These are phyloP conservation scores for Pelmatolapia mariae DNA, from an alignment of 2,113 vertebrate species.

Conservation along the genomic window DNA sequence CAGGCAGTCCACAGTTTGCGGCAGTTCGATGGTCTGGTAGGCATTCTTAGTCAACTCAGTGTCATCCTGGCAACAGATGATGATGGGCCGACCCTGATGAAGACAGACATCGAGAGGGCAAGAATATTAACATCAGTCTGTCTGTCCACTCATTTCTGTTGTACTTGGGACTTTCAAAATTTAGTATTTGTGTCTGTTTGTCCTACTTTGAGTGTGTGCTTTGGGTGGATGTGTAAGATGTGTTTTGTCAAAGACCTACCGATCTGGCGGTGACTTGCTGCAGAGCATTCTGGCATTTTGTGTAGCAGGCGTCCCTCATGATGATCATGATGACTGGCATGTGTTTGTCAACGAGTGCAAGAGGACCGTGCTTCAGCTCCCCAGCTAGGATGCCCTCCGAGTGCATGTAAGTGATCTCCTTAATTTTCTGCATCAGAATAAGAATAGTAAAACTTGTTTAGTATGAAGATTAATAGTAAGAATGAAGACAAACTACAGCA, in stretches of 20 bases:
- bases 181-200: not conserved
- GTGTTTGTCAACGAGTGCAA: slow-evolving; percentile 89
- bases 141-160: not conserved
- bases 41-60: slow-evolving; percentile 81
- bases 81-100: slow-evolving; percentile 88
- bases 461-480: not conserved
- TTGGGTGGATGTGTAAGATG: not conserved
- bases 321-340: slow-evolving; percentile 98
- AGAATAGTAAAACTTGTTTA: not conserved
- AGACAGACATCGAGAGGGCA: not conserved
- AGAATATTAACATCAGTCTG: not conserved
- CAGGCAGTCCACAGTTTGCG: slow-evolving; percentile 90
- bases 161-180: not conserved
- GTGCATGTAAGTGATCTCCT: slow-evolving; percentile 99
- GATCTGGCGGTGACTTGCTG: slow-evolving; percentile 91
- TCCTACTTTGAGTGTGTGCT: not conserved
- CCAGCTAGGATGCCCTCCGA: slow-evolving; percentile 95
- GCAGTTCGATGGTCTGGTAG: slow-evolving; percentile 88
- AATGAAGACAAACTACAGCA: not conserved
- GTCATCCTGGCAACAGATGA: slow-evolving; percentile 88
- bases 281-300: slow-evolving; percentile 93
- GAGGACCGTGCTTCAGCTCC: slow-evolving; percentile 91
- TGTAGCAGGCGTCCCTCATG: slow-evolving; percentile 90
- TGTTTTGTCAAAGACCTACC: slow-evolving; percentile 60
- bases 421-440: slow-evolving; percentile 84